Evolutionary conservation across 2,113 vertebrate species (phyloP).

Genomic region (Callipepla squamata): DNA sequence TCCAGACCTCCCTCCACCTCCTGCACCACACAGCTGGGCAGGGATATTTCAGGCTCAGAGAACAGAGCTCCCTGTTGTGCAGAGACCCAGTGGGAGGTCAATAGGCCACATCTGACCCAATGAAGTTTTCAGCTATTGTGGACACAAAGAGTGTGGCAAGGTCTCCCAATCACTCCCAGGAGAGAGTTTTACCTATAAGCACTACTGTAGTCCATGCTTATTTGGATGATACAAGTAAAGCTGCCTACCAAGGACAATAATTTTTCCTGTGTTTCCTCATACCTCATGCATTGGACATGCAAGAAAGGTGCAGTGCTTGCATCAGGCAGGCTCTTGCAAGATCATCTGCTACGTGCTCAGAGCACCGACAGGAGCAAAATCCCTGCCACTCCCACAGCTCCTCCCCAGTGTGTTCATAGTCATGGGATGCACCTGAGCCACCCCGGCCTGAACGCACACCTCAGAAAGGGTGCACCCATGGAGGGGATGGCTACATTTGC

Average conservation of each 20-base stretch:
- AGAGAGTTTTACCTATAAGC: neutral
- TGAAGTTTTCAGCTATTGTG: neutral
- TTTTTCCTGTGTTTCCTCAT: neutral
- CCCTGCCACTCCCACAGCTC: neutral
- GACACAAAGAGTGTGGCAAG: neutral
- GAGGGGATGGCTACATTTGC: neutral
- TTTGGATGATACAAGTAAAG: neutral
- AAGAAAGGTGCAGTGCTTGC: rapidly evolving
- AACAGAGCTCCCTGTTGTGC: neutral
- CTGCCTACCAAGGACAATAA: neutral
- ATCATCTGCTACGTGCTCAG: neutral
- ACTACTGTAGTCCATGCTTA: neutral
- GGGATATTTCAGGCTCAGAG: neutral
- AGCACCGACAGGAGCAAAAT: neutral
- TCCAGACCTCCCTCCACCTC: neutral
- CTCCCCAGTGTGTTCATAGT: rapidly evolving
- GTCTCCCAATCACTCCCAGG: neutral
- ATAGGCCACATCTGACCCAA: neutral
- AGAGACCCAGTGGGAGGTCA: neutral
- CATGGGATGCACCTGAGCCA: neutral
- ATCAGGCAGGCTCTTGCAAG: neutral
- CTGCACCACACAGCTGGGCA: neutral
- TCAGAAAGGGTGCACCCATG: neutral
- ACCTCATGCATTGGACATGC: neutral
- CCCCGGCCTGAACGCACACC: neutral